phyloP scores from a whole-genome alignment of 2,888 invertebrate species.

The Anarsia innoxiella region DNA sequence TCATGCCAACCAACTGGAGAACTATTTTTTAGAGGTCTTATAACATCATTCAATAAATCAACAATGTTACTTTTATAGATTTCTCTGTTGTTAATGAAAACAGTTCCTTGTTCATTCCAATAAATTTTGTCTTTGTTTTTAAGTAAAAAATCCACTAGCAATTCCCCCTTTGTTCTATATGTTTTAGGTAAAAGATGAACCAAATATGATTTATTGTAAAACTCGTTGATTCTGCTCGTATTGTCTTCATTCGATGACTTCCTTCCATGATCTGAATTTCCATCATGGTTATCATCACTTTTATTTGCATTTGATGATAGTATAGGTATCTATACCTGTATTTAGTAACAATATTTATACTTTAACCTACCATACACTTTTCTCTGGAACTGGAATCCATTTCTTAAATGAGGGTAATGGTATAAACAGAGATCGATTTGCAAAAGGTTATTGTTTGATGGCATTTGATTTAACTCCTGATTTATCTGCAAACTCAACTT shows the following conservation, averaged over 20 bases:
- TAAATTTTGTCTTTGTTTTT: slow-evolving; percentile 15
- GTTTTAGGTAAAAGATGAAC: slow-evolving; percentile 17
- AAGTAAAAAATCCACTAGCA: slow-evolving; percentile 15
- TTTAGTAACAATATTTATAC: slow-evolving; percentile 21
- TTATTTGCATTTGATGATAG: no score
- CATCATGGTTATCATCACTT: neutral
- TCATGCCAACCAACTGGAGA: slow-evolving; percentile 25
- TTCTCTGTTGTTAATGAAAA: slow-evolving; percentile 20
- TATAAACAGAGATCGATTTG: no score
- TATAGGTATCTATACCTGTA: slow-evolving; percentile 17
- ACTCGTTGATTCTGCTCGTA: neutral
- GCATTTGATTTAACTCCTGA: no score
- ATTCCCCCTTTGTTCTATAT: slow-evolving; percentile 20
- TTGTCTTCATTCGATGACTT: neutral
- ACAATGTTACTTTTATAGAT: slow-evolving; percentile 24
- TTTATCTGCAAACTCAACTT: no score
- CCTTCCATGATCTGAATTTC: neutral
- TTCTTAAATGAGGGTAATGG: slow-evolving; percentile 15
- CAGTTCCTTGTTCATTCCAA: slow-evolving; percentile 21
- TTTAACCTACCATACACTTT: slow-evolving; percentile 22
- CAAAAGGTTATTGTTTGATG: no score
- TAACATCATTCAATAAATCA: slow-evolving; percentile 24
- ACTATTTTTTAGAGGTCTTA: slow-evolving; percentile 24
- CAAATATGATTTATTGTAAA: slow-evolving; percentile 4
- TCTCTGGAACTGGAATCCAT: slow-evolving; percentile 20